Conservation (phyloP, 2,797 vertebrate genomes). For the Malurus leucopterus region DNA sequence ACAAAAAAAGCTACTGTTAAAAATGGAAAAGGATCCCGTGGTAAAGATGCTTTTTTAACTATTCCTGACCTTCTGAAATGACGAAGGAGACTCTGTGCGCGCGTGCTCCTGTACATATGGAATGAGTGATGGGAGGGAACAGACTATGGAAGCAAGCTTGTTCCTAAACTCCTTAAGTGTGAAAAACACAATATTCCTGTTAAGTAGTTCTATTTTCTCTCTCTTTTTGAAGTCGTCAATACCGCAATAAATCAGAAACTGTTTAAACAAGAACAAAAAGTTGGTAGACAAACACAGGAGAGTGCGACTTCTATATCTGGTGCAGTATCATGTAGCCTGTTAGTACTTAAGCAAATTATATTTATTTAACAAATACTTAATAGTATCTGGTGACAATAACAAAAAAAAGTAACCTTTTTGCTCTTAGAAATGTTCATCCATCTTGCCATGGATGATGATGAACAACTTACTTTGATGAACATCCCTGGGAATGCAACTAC, state of each 20-base stretch:
- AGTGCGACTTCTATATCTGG: not conserved
- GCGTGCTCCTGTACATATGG: not conserved
- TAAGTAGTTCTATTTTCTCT: not conserved
- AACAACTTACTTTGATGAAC: not conserved
- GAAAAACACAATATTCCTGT: not conserved
- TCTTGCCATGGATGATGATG: not conserved
- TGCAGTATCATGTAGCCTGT: not conserved
- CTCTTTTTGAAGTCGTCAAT: not conserved
- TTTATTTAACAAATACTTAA: not conserved
- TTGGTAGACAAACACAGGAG: not conserved
- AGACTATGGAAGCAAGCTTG: not conserved
- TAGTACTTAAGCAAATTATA: not conserved
- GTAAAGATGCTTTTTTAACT: not conserved
- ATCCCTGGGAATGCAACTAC: not conserved
- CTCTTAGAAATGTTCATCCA: not conserved
- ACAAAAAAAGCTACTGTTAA: not conserved
- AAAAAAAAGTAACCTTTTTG: not conserved
- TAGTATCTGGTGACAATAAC: not conserved
- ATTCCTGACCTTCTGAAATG: not conserved
- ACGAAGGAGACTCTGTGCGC: not conserved
- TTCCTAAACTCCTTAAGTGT: not conserved
- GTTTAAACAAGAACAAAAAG: not conserved
- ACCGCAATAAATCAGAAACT: not conserved
- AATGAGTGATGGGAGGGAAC: not conserved
- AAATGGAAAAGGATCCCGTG: not conserved